Evolutionary conservation across 2,797 vertebrate species (phyloP).

Genomic region (Uromys caudimaculatus): DNA sequence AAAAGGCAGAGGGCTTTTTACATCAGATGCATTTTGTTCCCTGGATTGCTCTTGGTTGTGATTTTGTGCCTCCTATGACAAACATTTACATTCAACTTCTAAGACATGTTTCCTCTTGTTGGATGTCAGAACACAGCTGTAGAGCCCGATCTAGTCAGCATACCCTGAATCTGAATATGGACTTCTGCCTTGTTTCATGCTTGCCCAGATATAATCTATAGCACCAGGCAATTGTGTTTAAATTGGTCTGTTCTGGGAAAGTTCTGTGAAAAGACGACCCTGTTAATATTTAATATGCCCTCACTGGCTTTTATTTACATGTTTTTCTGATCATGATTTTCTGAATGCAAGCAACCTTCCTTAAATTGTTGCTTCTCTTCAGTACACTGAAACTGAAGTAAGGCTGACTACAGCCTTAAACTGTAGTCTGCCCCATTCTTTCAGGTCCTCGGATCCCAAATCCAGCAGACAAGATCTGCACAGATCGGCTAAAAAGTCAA

Average conservation of each 20-base stretch:
- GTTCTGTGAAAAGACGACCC: not conserved
- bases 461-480: not conserved
- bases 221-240: not conserved
- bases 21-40: not conserved
- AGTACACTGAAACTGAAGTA: not conserved
- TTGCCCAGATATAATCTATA: not conserved
- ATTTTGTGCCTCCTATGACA: not conserved
- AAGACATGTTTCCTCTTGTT: not conserved
- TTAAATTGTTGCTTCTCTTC: not conserved
- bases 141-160: not conserved
- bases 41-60: not conserved
- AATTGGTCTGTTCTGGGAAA: not conserved
- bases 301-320: not conserved
- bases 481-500: not conserved
- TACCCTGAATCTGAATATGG: not conserved
- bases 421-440: not conserved
- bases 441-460: not conserved
- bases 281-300: not conserved
- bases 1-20: not conserved
- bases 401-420: not conserved
- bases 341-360: not conserved
- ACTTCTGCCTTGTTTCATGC: not conserved
- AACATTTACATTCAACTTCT: not conserved
- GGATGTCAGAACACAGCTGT: not conserved
- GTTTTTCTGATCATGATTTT: not conserved